Percentiles rank a stretch among this genome's conserved stretches.
Conservation (phyloP, 2,113 vertebrate species). For the Pollimyrus isidori region DNA sequence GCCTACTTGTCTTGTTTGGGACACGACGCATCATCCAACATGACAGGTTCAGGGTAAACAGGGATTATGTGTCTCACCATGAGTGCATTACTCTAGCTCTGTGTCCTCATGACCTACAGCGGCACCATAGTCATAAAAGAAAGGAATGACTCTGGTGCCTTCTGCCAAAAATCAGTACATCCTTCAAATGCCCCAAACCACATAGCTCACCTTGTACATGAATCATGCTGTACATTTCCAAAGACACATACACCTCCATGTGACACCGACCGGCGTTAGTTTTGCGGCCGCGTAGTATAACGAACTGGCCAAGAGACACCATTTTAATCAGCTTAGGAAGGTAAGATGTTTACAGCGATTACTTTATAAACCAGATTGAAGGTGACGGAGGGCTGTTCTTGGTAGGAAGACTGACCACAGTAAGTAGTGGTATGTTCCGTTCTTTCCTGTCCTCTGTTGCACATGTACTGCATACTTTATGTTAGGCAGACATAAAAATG, state of each 20-base stretch:
- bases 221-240: not conserved
- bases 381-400: constrained; percentile 41
- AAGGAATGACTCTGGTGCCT: not conserved
- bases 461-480: not conserved
- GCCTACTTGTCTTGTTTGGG: constrained; percentile 22
- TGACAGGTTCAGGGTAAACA: constrained; percentile 57
- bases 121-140: not conserved
- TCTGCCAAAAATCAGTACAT: not conserved
- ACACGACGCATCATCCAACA: constrained; percentile 34
- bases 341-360: constrained; percentile 67
- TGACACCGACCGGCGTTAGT: not conserved
- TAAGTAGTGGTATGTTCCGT: constrained; percentile 48
- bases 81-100: constrained; percentile 32
- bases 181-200: not conserved
- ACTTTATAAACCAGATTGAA: constrained; percentile 76
- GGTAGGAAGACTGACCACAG: constrained; percentile 44
- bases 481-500: not conserved
- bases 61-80: constrained; percentile 55
- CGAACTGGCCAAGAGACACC: constrained; percentile 22
- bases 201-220: not conserved
- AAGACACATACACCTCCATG: not conserved
- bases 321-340: constrained; percentile 75
- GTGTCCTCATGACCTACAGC: constrained; percentile 38
- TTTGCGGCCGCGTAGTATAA: constrained; percentile 16
- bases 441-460: not conserved